Base-by-base conservation (phyloP, 1,140 invertebrate species). In the Anagrus nilaparvatae region DNA sequence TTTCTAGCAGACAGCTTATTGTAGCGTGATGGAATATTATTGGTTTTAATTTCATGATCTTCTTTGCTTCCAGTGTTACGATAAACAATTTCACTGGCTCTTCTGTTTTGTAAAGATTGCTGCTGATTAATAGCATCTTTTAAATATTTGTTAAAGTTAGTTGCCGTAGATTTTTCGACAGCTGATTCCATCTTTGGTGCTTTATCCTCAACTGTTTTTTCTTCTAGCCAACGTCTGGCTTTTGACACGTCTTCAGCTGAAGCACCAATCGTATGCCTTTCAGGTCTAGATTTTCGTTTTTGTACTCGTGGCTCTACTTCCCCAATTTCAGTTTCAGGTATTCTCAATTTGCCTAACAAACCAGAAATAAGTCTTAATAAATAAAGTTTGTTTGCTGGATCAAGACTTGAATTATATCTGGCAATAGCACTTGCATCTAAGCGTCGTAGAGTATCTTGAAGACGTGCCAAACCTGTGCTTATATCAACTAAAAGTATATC, bases 251-350 rank as follows among this genome's bases (percentile, higher is more conserved):
- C 85, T 55, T 87, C 84, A 2, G 73, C 69, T 4, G 79, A 85
- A 2, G 88, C 85, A 13, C 82, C 84, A 4, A 89, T 82, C 0
- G 85, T 89, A 53, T 88, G 82, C 3, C 85, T 69, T 23, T 75
- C n/a, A n/a, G n/a, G n/a, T n/a, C n/a, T n/a, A 56, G 50, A 7
- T 43, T 44, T n/a, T 58, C 53, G 13, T n/a, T n/a, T n/a, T n/a
- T n/a, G n/a, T n/a, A n/a, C n/a, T n/a, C 59, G 55, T 13, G 52
- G 42, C 13, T 50, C 40, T 2, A 42, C 2, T 5, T 49, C 40
- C 7, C 37, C 35, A 4, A 46, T 41, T 4, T 49, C 48, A 13
- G 68, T 58, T n/a, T 68, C 63, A 0, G 71, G 65, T 13, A 71
- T 58, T 40, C 65, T 70, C 3, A 87, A 63, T 17, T 84, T 84